These are phyloP conservation scores for Spicauda simplicius DNA, from an alignment of 2,888 invertebrate genomes.

Conservation along the genomic window DNA sequence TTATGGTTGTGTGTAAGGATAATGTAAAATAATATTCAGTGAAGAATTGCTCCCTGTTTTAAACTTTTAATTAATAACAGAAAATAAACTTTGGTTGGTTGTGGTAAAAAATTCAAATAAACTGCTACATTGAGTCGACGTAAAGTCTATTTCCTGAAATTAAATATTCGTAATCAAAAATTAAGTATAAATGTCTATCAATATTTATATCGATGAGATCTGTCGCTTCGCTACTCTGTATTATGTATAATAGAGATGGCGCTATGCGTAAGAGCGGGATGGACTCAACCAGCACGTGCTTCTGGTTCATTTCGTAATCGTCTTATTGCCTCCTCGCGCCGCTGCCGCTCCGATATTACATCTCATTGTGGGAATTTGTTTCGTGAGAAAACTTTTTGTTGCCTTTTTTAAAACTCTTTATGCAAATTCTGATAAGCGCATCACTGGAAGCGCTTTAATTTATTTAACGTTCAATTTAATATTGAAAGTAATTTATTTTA, in stretches of 20 bases:
- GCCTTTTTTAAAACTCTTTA: constrained; percentile 28
- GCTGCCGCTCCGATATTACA: constrained; percentile 73
- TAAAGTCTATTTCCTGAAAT: too few relatives aligned
- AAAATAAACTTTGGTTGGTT: too few relatives aligned
- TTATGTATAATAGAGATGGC: constrained; percentile 49
- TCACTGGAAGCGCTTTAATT: constrained; percentile 12
- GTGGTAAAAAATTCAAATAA: too few relatives aligned
- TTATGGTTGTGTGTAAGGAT: not conserved
- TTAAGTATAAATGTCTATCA: not conserved
- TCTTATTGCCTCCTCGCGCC: constrained; percentile 72
- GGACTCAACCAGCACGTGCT: constrained; percentile 69
- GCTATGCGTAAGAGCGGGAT: constrained; percentile 55
- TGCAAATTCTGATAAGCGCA: constrained; percentile 37
- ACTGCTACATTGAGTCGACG: too few relatives aligned
- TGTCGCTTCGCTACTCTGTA: constrained; percentile 48
- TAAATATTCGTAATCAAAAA: too few relatives aligned
- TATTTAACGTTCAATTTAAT: not conserved
- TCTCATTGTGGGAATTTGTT: constrained; percentile 74
- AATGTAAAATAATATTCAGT: too few relatives aligned
- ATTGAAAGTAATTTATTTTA: too few relatives aligned
- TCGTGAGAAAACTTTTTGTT: constrained; percentile 58
- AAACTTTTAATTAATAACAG: too few relatives aligned
- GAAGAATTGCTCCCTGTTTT: too few relatives aligned
- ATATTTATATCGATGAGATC: not conserved
- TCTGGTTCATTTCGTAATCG: constrained; percentile 68